Evolutionary conservation across 2,888 invertebrate genomes (phyloP).

Genomic region (Encarsia formosa): DNA sequence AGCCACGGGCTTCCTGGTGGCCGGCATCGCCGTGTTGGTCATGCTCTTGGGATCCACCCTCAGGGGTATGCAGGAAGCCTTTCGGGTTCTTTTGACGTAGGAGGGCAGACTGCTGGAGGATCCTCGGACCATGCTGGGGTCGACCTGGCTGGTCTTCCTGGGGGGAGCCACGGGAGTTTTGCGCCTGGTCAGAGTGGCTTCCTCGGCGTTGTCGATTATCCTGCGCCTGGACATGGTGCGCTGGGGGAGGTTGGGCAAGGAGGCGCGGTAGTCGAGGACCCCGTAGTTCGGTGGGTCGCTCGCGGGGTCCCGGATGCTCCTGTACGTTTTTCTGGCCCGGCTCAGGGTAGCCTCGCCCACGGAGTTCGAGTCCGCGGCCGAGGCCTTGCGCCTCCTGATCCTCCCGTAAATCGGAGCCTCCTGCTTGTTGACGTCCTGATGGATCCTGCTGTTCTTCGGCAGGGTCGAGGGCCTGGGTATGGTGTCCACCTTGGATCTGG

Average conservation of each 20-base stretch:
- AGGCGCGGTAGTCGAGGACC: slow-evolving; percentile 6
- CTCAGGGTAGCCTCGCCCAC: slow-evolving; percentile 25
- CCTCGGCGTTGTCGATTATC: slow-evolving; percentile 41
- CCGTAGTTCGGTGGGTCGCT: slow-evolving; percentile 14
- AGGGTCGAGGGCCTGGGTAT: slow-evolving; percentile 44
- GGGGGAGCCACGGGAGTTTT: too few species aligned
- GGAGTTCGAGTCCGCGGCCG: slow-evolving; percentile 26
- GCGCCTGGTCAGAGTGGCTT: too few species aligned
- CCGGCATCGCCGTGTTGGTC: slow-evolving; percentile 6
- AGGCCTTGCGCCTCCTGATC: slow-evolving; percentile 43
- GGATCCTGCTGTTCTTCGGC: slow-evolving; percentile 36
- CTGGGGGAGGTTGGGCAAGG: slow-evolving; percentile 23
- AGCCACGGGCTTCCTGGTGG: background rate
- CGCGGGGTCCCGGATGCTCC: slow-evolving; percentile 21
- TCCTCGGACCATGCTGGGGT: slow-evolving; percentile 5
- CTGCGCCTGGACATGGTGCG: slow-evolving; percentile 42
- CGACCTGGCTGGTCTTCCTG: slow-evolving; percentile 12
- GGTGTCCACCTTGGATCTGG: background rate
- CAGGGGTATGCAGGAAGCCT: slow-evolving; percentile 38
- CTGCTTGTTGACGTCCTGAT: background rate
- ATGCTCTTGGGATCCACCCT: slow-evolving; percentile 28
- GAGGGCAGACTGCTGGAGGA: slow-evolving; percentile 40
- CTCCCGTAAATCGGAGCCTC: slow-evolving; percentile 45
- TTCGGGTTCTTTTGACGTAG: slow-evolving; percentile 37
- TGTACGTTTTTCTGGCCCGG: slow-evolving; percentile 13